Percentiles rank a stretch among this genome's conserved stretches.
Conservation (phyloP, 2,888 invertebrate species). For the Drosophila picticornis region DNA sequence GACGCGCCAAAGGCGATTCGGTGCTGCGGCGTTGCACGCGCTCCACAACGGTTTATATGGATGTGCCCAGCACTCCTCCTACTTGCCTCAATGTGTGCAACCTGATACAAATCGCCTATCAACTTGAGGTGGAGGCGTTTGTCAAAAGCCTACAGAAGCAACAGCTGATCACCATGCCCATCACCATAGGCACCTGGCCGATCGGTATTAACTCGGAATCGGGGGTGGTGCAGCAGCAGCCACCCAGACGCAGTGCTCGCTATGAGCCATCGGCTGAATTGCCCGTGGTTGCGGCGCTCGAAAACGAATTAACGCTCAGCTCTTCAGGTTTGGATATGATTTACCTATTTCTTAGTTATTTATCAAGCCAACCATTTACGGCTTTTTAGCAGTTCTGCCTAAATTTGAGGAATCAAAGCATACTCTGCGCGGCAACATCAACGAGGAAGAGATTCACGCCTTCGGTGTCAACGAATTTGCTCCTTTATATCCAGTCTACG, state of each 20-base stretch:
- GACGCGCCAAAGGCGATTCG: conserved; percentile 67
- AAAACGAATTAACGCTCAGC: conserved; percentile 29
- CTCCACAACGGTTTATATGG: conserved; percentile 69
- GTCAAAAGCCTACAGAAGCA: conserved; percentile 72
- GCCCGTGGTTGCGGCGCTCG: conserved; percentile 56
- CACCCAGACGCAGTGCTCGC: conserved; percentile 65
- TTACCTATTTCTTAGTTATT: neutral
- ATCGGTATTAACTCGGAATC: conserved; percentile 42
- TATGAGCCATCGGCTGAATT: conserved; percentile 60
- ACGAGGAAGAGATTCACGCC: conserved; percentile 78
- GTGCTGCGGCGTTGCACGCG: conserved; percentile 72
- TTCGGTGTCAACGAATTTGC: conserved; percentile 79
- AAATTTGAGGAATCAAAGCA: conserved; percentile 82
- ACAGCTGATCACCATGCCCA: conserved; percentile 81
- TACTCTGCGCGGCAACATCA: conserved; percentile 75
- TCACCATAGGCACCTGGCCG: conserved; percentile 84
- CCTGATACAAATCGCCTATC: conserved; percentile 82
- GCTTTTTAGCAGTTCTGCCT: conserved; percentile 70
- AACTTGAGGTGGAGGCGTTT: conserved; percentile 78
- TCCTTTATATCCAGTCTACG: conserved; percentile 84
- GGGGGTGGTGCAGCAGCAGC: conserved; percentile 62
- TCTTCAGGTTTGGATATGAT: conserved; percentile 32
- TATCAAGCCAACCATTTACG: neutral
- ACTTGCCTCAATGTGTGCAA: conserved; percentile 77
- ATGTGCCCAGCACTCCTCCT: conserved; percentile 83